Evolutionary conservation across 1,140 invertebrate genomes (phyloP).

Genomic region (Zaprionus vittiger): DNA sequence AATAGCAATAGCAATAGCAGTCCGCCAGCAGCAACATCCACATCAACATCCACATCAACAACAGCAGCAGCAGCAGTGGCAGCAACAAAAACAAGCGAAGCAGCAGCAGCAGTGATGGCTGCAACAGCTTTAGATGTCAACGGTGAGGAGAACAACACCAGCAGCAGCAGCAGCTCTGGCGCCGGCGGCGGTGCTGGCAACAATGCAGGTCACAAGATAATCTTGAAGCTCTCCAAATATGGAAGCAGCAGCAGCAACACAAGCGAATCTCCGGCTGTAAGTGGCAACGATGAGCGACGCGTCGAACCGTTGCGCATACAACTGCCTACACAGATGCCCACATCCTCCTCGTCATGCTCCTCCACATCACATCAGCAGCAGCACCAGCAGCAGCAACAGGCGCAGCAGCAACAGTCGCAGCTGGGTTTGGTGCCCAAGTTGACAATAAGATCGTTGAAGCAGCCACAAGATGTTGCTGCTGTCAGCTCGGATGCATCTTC

Average conservation of each 20-base stretch:
- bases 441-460: slow-evolving; percentile 37
- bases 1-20: slow-evolving; percentile 5
- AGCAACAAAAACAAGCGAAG: slow-evolving; percentile 19
- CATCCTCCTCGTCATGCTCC: slow-evolving; percentile 12
- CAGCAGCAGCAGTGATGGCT: slow-evolving; percentile 52
- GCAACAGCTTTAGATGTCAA: slow-evolving; percentile 67
- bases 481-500: slow-evolving; percentile 64
- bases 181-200: background rate
- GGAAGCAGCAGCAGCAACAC: slow-evolving; percentile 32
- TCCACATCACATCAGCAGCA: slow-evolving; percentile 12
- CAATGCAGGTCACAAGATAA: slow-evolving; percentile 65
- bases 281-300: slow-evolving; percentile 62
- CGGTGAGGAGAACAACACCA: slow-evolving; percentile 51
- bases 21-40: slow-evolving; percentile 38
- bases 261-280: slow-evolving; percentile 61
- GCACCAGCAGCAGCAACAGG: slow-evolving; percentile 3
- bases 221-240: slow-evolving; percentile 75
- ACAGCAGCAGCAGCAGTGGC: slow-evolving; percentile 52
- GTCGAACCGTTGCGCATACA: slow-evolving; percentile 73
- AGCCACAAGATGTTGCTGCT: slow-evolving; percentile 42
- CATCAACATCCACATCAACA: slow-evolving; percentile 20
- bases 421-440: slow-evolving; percentile 42
- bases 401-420: slow-evolving; percentile 6
- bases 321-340: slow-evolving; percentile 43
- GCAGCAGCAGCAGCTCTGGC: slow-evolving; percentile 12